Base-by-base conservation (phyloP, 2,888 invertebrate genomes). In the Scrobipalpa costella region DNA sequence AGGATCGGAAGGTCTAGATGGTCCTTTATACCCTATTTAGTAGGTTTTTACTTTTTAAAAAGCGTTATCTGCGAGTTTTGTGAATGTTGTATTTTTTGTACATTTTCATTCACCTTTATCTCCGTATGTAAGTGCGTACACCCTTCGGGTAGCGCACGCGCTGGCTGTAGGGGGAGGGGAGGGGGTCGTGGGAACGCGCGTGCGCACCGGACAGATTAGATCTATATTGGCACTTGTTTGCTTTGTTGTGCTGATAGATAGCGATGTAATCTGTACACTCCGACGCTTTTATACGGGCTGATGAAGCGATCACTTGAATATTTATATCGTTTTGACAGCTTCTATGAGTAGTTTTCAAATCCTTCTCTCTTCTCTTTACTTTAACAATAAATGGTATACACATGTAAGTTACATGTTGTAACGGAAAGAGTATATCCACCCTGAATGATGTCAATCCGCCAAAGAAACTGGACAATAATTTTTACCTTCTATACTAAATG, bases 211-310 rank as follows among this genome's bases (percentile, higher is more conserved):
- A 67, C 76, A 79, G 79, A 84, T 81, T 79, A 78, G 71, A 80
- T 82, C 69, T 71, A 74, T 72, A 76, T 81, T 81, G 77, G 79
- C 86, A 84, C 80, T 80, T 79, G 79, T 77, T 73, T 74, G 74
- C 73, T 67, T 70, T 71, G 71, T 71, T 65, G 73, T 21, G 13
- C 27, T 19, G 50, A 52, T 52, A 52, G 50, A 19, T 19, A 77
- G 70, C 69, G 74, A 76, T 74, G 72, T 70, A 73, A 79, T 79
- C 76, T 71, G n/a, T 19, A 17, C n/a, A 49, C 49, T 19, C 50
- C 21, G 50, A 27, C 50, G 13, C 50, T 8, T 27, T 50, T 13
- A 52, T 6, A 13, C 21, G 50, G 50, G 50, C 8, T 21, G 50
- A 52, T 19, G 50, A 52, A 11, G 21, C 19, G 11, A 19, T 9